Evolutionary conservation across 2,888 invertebrate species (phyloP).

Genomic region (Selenia dentaria): DNA sequence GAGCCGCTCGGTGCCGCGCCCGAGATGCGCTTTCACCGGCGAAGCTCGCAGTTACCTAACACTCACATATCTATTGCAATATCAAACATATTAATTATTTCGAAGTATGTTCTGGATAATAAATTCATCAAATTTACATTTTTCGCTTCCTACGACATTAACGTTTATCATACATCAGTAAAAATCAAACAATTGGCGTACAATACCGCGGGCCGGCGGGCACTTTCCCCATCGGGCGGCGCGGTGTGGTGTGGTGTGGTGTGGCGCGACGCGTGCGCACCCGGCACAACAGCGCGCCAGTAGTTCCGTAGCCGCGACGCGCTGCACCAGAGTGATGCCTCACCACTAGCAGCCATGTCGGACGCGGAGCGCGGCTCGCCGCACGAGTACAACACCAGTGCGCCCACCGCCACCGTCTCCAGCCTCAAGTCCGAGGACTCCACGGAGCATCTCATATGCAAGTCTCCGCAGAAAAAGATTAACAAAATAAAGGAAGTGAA

Average conservation of each 20-base stretch:
- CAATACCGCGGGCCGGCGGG: neutral
- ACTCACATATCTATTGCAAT: constrained; percentile 2
- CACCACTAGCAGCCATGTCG: constrained; percentile 34
- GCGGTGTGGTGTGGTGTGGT: constrained; percentile 7
- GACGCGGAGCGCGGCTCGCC: constrained; percentile 42
- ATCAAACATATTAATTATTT: neutral
- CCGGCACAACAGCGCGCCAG: constrained; percentile 21
- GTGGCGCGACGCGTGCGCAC: neutral
- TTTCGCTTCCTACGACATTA: constrained; percentile 10
- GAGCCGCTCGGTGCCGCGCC: neutral
- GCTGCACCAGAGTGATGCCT: constrained; percentile 37
- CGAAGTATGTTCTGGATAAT: neutral
- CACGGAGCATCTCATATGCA: constrained; percentile 84
- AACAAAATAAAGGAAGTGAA: constrained; percentile 50
- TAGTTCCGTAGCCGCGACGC: constrained; percentile 23
- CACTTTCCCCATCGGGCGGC: constrained; percentile 21
- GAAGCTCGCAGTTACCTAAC: constrained; percentile 12
- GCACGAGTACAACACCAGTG: constrained; percentile 50
- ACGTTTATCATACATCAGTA: constrained; percentile 5
- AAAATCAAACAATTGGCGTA: constrained; percentile 3
- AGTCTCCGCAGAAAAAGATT: constrained; percentile 67
- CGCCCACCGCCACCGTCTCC: constrained; percentile 71
- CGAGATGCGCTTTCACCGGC: constrained; percentile 12
- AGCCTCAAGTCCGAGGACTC: constrained; percentile 81
- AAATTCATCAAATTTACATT: constrained; percentile 8